A percentile compares a stretch with the other conserved stretches of the same genome.
phyloP scores from a whole-genome alignment of 2,888 invertebrate species.

The Drosophila sordidapex region DNA sequence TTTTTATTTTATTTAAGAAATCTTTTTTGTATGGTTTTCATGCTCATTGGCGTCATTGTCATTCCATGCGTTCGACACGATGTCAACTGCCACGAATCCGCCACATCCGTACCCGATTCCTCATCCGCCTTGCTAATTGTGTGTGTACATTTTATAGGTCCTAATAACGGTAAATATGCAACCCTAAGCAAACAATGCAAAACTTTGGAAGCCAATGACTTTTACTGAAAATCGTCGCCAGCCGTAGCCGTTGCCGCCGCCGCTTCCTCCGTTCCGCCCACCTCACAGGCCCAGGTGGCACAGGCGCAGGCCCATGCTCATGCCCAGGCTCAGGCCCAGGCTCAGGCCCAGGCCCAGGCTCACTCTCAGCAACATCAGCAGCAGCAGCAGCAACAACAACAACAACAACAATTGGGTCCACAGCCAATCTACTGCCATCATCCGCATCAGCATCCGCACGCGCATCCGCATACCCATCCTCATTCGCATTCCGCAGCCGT shows the following conservation, averaged over 20 bases:
- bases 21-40: not conserved
- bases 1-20: not conserved
- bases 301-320: slow-evolving; percentile 50
- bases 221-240: slow-evolving; percentile 94
- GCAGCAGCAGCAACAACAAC: slow-evolving; percentile 66
- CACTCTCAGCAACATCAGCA: slow-evolving; percentile 49
- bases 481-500: slow-evolving; percentile 86
- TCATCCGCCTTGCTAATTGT: slow-evolving; percentile 75
- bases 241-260: slow-evolving; percentile 84
- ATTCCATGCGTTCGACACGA: slow-evolving; percentile 51
- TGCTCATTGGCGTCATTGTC: slow-evolving; percentile 37
- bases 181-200: slow-evolving; percentile 98
- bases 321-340: slow-evolving; percentile 47
- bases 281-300: slow-evolving; percentile 81
- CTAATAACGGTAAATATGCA: slow-evolving; percentile 95
- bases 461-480: slow-evolving; percentile 83
- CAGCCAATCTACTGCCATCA: slow-evolving; percentile 85
- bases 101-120: slow-evolving; percentile 62
- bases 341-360: slow-evolving; percentile 52
- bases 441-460: slow-evolving; percentile 84
- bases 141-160: slow-evolving; percentile 85
- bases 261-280: slow-evolving; percentile 73
- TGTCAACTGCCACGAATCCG: slow-evolving; percentile 38
- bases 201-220: slow-evolving; percentile 96
- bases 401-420: slow-evolving; percentile 78